Base-by-base conservation (phyloP, 1,140 invertebrate genomes). In the Charaxes varanes region DNA sequence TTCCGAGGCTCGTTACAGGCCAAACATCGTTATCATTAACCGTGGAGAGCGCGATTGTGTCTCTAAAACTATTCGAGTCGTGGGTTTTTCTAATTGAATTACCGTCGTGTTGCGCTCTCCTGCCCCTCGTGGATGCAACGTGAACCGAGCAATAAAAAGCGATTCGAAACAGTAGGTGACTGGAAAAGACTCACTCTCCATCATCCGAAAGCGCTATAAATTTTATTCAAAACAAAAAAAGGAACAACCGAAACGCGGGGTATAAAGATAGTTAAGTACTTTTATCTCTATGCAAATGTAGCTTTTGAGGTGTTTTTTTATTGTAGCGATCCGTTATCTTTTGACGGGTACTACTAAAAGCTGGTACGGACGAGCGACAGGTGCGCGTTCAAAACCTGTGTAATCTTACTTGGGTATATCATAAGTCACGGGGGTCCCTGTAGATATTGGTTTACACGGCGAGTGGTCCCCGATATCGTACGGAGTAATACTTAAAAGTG, bases 1-100 rank as follows among this genome's bases (percentile, higher is more conserved):
- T 64, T 70, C 66, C 66, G 58, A 62, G 53, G 18, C 62, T 65
- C 62, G 62, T 65, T 65, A 65, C 45, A 36, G 41, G 36, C 35
- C 41, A 60, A 54, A 62, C 52, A 57, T 56, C 53, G 50, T 60
- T 60, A 51, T 62, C 59, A 62, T 65, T 60, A 62, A 53, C 48
- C 40, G 26, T 42, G 41, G 32, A 52, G 38, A 56, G 37, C 56
- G 53, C 53, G 53, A 50, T 59, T 62, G 50, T 59, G 50, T 37
- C 50, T 56, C 44, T 51, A 47, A 31, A 44, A 19, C 35, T 45
- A 43, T 52, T 32, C 36, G n/a, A n/a, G n/a, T 43, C 34, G 30
- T 49, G 45, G 24, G 23, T 22, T 45, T 45, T 52, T 47, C 38
- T 60, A 57, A 60, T 57, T 62, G 47, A 62, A 57, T 56, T 53